Base-by-base conservation (phyloP, 2,113 vertebrate genomes). In the Entelurus aequoreus region DNA sequence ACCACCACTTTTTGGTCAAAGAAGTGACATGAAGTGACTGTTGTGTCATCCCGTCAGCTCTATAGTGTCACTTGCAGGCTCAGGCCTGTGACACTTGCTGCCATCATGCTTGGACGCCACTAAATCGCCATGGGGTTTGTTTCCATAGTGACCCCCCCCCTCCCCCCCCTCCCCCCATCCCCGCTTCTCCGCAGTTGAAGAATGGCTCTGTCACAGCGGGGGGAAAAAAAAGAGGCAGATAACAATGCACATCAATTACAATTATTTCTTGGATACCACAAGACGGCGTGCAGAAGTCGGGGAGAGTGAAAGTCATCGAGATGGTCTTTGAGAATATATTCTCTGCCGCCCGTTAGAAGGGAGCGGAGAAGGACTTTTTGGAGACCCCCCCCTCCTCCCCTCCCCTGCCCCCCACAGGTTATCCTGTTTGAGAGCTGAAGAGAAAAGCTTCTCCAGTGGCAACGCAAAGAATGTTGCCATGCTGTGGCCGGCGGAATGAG, bases 401-500 rank as follows among this genome's bases (percentile, higher is more conserved):
- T n/a, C n/a, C n/a, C n/a, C n/a, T n/a, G n/a, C 11, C 50, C 2
- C 69, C 47, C 75, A 69, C 82, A 82, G 85, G 85, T 87, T 84
- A 82, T 87, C 84, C 83, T 84, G 82, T 84, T 85, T 72, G 84
- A 69, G 74, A 77, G 74, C 68, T 70, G 62, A 46, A 77, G 66
- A 84, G 80, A 85, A 81, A 85, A 81, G 81, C 38, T 87, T 88
- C 86, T 90, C 88, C 86, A 86, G 77, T 84, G 83, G 86, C 87
- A 88, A 90, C 88, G 85, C 86, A 86, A 90, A 84, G 88, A 88
- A 90, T 90, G 87, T 86, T 28, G 85, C 79, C 87, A 77, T 76
- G 81, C 87, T 85, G 87, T 76, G 86, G 83, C 69, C 54, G 79
- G 75, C 67, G 82, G 86, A 86, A 82, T 83, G 83, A 82, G 74